Evolutionary conservation across 2,113 vertebrate genomes (phyloP), one percentile per base, ranked within the genome.

Genomic region (Myrmecophaga tridactyla): DNA sequence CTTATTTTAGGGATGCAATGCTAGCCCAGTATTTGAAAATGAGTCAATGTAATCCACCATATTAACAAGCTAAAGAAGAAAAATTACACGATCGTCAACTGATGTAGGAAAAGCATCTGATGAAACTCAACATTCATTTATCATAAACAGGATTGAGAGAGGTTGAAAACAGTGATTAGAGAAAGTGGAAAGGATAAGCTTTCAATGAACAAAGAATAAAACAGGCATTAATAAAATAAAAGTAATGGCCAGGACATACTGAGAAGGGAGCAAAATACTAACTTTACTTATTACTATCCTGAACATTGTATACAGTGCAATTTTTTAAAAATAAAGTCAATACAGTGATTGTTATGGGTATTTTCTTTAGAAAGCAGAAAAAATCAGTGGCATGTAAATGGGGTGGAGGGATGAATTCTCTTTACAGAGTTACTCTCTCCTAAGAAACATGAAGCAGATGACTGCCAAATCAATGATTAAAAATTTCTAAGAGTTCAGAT

Each of bases 391-490:
- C 12, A 43, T 62, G 17, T 9, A 51, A 93, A 94, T 48, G 36
- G 95, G 60, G 1, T 88, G 31, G 2, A 86, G 9, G 39, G 39
- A 94, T 82, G 41, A 92, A 90, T 77, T 89, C 63, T 73, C 84
- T 94, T 84, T 83, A 86, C 17, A 92, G 25, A 82, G 39, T 72
- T 94, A 36, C 27, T 86, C 72, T 86, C 39, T 70, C 56, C 62
- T 62, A 95, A 39, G 58, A 87, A 96, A 93, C 41, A 92, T 92
- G 70, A 92, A 95, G 78, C 34, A 11, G 39, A 86, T 25, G 39
- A 41, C 69, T 92, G 75, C 69, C 88, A 94, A 96, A 73, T 87
- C 53, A 97, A 88, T 56, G 62, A 86, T 85, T 94, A 95, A 94
- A 86, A 43, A 95, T 85, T 69, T 94, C n/a, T 60, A 83, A 92